Percentiles rank a stretch among this genome's conserved stretches.
These are phyloP conservation scores for Aphaenogaster rudis DNA, from an alignment of 1,140 invertebrate genomes.

Conservation along the genomic window DNA sequence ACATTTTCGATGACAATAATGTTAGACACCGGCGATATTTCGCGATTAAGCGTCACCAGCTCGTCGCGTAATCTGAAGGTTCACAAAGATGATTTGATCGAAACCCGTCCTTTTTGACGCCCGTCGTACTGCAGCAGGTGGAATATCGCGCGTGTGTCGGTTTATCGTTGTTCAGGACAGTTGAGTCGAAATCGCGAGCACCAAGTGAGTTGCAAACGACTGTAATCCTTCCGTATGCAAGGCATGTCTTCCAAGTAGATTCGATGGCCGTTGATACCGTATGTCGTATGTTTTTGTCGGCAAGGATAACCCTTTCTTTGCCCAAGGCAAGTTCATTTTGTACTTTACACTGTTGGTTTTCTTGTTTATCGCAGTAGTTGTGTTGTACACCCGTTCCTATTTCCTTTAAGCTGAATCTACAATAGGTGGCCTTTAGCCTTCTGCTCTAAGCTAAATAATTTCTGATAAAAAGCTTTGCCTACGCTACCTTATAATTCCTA, in stretches of 20 bases:
- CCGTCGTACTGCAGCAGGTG: neutral
- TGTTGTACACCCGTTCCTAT: neutral
- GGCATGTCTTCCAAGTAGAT: constrained; percentile 39
- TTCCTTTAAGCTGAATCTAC: too few species aligned
- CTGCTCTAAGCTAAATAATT: too few species aligned
- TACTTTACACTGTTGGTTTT: constrained; percentile 17
- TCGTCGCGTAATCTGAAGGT: neutral
- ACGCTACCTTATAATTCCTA: too few species aligned
- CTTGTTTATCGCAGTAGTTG: neutral
- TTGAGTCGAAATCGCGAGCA: constrained; percentile 10
- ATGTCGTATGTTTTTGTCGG: constrained; percentile 20
- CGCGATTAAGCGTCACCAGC: neutral
- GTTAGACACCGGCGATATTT: neutral
- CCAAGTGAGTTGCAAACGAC: constrained; percentile 41
- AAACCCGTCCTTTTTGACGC: neutral
- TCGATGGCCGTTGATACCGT: constrained; percentile 16
- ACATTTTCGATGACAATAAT: constrained; percentile 10
- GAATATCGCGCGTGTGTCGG: neutral
- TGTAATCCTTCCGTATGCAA: neutral
- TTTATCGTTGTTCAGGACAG: neutral
- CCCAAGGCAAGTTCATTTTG: constrained; percentile 54
- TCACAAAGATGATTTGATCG: neutral
- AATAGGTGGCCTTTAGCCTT: too few species aligned
- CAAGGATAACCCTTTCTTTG: constrained; percentile 30
- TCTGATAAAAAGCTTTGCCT: too few species aligned